Percentiles rank a stretch among this genome's conserved stretches.
phyloP scores from a whole-genome alignment of 2,113 vertebrate genomes.

The Anarrhichthys ocellatus region DNA sequence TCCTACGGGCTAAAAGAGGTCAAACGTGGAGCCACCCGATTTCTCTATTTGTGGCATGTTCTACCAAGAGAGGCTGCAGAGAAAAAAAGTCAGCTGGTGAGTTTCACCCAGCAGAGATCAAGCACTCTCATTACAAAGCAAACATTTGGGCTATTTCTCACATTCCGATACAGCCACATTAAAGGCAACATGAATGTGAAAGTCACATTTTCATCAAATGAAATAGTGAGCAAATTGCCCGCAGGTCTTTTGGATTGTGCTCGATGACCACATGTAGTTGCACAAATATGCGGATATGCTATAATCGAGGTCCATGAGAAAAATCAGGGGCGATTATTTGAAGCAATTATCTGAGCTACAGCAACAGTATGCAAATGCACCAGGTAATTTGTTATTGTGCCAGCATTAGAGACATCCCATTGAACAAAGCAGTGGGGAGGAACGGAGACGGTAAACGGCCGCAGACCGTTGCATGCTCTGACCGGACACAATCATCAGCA shows the following conservation, averaged over 20 bases:
- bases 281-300: slow-evolving; percentile 20
- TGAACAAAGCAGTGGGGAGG: slow-evolving; percentile 43
- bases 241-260: slow-evolving; percentile 24
- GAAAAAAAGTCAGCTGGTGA: neutral
- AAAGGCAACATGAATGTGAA: neutral
- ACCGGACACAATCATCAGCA: slow-evolving; percentile 50
- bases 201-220: slow-evolving; percentile 7
- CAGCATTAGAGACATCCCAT: slow-evolving; percentile 53
- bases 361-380: slow-evolving; percentile 45
- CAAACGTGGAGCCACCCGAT: neutral
- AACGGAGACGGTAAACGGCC: slow-evolving; percentile 28
- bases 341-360: slow-evolving; percentile 32
- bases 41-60: slow-evolving; percentile 34
- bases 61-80: slow-evolving; percentile 8
- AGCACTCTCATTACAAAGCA: slow-evolving; percentile 6
- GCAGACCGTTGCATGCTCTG: neutral
- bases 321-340: slow-evolving; percentile 40
- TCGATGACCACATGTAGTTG: slow-evolving; percentile 15
- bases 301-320: slow-evolving; percentile 38
- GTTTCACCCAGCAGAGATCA: slow-evolving; percentile 5
- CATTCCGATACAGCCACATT: neutral
- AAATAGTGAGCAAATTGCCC: neutral
- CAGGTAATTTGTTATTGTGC: slow-evolving; percentile 56
- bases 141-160: slow-evolving; percentile 14
- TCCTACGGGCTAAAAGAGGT: slow-evolving; percentile 19